Conservation (phyloP, 2,888 invertebrate genomes). For the Hydropsyche betteni region DNA sequence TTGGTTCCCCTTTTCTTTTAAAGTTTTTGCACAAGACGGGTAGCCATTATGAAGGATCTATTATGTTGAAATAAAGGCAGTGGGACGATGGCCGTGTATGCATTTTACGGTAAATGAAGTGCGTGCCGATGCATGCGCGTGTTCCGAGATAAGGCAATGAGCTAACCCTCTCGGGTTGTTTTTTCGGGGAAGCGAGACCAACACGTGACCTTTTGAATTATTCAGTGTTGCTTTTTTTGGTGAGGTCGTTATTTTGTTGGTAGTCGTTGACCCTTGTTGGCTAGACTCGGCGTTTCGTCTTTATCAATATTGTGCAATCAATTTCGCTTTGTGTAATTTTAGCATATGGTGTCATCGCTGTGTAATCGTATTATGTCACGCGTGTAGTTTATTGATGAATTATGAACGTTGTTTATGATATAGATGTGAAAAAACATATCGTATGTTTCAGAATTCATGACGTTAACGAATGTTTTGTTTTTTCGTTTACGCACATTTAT, state of each 20-base stretch:
- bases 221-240: too few relatives aligned
- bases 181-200: background rate
- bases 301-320: too few relatives aligned
- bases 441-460: too few relatives aligned
- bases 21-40: constrained; percentile 30
- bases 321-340: too few relatives aligned
- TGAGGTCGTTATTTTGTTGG: too few relatives aligned
- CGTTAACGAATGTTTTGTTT: too few relatives aligned
- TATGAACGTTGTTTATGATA: too few relatives aligned
- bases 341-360: too few relatives aligned
- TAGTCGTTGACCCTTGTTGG: constrained; percentile 13
- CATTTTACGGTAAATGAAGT: constrained; percentile 43
- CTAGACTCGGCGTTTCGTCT: background rate
- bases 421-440: too few relatives aligned
- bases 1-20: constrained; percentile 18
- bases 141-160: constrained; percentile 27
- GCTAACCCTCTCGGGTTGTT: background rate
- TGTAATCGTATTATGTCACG: too few relatives aligned
- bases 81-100: constrained; percentile 34
- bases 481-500: too few relatives aligned
- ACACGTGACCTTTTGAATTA: constrained; percentile 7
- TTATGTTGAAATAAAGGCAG: constrained; percentile 35
- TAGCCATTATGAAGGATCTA: constrained; percentile 34
- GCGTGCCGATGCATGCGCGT: constrained; percentile 22
- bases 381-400: too few relatives aligned